A percentile compares a stretch with the other conserved stretches of the same genome.
Evolutionary conservation across 2,113 vertebrate species (phyloP).

Genomic region (Menidia beryllina): DNA sequence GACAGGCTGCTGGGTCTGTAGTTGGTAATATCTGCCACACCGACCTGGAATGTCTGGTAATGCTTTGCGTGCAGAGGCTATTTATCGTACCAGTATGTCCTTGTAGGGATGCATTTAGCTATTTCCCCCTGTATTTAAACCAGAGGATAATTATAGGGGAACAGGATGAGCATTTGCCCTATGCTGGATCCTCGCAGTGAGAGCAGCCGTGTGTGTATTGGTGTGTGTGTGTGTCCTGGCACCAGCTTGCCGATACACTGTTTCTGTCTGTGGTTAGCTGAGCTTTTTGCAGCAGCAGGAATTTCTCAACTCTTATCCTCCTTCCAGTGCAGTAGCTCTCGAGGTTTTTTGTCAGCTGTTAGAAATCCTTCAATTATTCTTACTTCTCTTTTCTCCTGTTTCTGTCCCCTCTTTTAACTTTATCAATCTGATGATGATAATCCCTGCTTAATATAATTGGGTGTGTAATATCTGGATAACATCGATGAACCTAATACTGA

Average conservation of each 20-base stretch:
- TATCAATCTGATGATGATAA: constrained; percentile 61
- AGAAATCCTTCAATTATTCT: not conserved
- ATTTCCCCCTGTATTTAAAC: constrained; percentile 13
- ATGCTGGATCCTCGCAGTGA: constrained; percentile 19
- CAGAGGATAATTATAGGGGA: constrained; percentile 57
- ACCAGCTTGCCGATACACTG: constrained; percentile 66
- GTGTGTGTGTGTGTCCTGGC: constrained; percentile 43
- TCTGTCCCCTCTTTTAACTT: constrained; percentile 20
- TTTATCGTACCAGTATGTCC: too few species aligned
- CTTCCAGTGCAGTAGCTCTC: constrained; percentile 6
- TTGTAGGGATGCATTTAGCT: too few species aligned
- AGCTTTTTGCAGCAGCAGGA: constrained; percentile 50
- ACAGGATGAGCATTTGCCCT: too few species aligned
- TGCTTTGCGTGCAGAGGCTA: too few species aligned
- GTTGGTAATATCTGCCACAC: too few species aligned
- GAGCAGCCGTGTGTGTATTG: constrained; percentile 14
- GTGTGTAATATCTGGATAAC: constrained; percentile 54
- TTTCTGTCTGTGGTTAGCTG: constrained; percentile 74
- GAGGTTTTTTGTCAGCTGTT: constrained; percentile 11
- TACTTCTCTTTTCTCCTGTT: constrained; percentile 5
- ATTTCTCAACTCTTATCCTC: constrained; percentile 26
- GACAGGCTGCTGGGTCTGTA: too few species aligned
- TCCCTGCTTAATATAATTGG: constrained; percentile 71
- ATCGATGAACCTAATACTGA: constrained; percentile 59
- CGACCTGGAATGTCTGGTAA: too few species aligned